Conservation (phyloP, 2,113 vertebrate species). For the Plectropomus leopardus region DNA sequence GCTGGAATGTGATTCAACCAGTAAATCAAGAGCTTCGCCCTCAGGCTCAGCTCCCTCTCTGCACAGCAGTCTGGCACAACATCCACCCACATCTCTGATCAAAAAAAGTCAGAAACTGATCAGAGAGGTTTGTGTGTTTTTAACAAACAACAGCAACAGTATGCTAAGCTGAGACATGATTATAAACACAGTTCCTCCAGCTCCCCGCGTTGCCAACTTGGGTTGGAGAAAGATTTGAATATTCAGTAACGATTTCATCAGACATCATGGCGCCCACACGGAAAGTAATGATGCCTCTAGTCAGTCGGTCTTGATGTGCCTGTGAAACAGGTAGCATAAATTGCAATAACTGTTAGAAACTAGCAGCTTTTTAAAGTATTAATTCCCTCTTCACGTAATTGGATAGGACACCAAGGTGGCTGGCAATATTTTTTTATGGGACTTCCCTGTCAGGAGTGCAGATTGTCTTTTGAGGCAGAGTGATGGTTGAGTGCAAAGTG, state of each 20-base stretch:
- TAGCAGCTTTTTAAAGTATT: slow-evolving; percentile 94
- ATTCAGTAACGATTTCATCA: slow-evolving; percentile 14
- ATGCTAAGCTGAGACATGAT: neutral
- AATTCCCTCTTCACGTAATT: slow-evolving; percentile 94
- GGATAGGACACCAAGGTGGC: slow-evolving; percentile 89
- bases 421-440: slow-evolving; percentile 90
- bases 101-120: neutral
- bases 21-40: neutral
- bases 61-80: neutral
- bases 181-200: neutral
- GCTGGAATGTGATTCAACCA: neutral
- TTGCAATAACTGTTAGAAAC: slow-evolving; percentile 92
- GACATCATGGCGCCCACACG: slow-evolving; percentile 19
- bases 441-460: slow-evolving; percentile 89
- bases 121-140: neutral
- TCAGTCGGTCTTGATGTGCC: slow-evolving; percentile 86
- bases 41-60: neutral
- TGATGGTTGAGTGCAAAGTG: slow-evolving; percentile 89
- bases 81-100: neutral
- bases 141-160: neutral
- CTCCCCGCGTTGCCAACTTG: neutral
- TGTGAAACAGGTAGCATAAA: slow-evolving; percentile 88
- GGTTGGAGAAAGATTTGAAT: slow-evolving; percentile 10
- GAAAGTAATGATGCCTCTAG: slow-evolving; percentile 63
- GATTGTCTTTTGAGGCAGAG: slow-evolving; percentile 91